Percentiles rank a stretch among this genome's conserved stretches.
These are phyloP conservation scores for Melanotaenia parkinsoni DNA, from an alignment of 2,797 vertebrate genomes.

Conservation along the genomic window DNA sequence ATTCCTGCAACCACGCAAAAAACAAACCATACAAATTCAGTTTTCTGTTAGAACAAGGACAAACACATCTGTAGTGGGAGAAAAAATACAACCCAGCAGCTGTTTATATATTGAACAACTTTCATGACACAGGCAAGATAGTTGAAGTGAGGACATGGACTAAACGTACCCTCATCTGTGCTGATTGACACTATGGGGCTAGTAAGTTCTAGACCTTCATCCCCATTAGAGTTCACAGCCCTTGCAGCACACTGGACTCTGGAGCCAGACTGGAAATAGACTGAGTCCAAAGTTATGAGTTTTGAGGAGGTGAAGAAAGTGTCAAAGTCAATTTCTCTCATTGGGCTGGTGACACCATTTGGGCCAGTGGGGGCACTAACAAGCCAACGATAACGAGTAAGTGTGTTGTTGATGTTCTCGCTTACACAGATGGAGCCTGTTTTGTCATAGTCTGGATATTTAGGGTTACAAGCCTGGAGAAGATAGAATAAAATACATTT, in stretches of 20 bases:
- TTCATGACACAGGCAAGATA: slow-evolving; percentile 20
- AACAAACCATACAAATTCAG: slow-evolving; percentile 46
- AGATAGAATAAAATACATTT: neutral
- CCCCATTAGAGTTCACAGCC: slow-evolving; percentile 89
- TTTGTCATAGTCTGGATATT: slow-evolving; percentile 91
- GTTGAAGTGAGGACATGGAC: slow-evolving; percentile 14
- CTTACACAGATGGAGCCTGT: slow-evolving; percentile 93
- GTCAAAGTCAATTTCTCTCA: slow-evolving; percentile 94
- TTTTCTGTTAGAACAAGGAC: slow-evolving; percentile 43
- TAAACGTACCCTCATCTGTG: slow-evolving; percentile 86
- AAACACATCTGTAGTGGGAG: slow-evolving; percentile 10
- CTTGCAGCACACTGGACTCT: slow-evolving; percentile 93
- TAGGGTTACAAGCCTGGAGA: slow-evolving; percentile 93
- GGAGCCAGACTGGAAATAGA: slow-evolving; percentile 95
- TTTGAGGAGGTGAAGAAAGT: slow-evolving; percentile 98
- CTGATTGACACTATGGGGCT: slow-evolving; percentile 88
- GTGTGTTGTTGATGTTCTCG: slow-evolving; percentile 92
- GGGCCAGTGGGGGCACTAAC: slow-evolving; percentile 89
- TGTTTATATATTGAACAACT: slow-evolving; percentile 22
- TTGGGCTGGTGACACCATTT: slow-evolving; percentile 92
- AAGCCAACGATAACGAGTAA: slow-evolving; percentile 94
- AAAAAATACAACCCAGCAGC: slow-evolving; percentile 12
- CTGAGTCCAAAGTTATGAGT: slow-evolving; percentile 91
- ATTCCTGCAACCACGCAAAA: slow-evolving; percentile 82
- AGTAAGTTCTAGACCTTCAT: slow-evolving; percentile 92